Percentiles rank a stretch among this genome's conserved stretches.
Evolutionary conservation across 2,888 invertebrate genomes (phyloP).

Genomic region (Chorisops tibialis): DNA sequence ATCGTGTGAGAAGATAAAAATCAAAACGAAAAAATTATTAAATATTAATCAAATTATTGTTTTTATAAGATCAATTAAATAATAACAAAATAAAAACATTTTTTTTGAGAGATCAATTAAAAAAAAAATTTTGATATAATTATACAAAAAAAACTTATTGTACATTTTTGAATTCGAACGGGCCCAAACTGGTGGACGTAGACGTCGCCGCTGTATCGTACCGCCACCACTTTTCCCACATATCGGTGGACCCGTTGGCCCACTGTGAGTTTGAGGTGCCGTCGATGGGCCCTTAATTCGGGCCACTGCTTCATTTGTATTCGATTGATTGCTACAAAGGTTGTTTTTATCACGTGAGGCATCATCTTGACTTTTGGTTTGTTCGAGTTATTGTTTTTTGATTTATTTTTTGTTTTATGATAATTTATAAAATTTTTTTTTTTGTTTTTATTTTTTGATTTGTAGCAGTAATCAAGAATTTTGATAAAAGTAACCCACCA

Average conservation of each 20-base stretch:
- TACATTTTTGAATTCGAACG: conserved; percentile 66
- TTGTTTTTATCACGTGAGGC: conserved; percentile 31
- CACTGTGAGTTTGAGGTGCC: conserved; percentile 52
- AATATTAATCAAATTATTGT: neutral
- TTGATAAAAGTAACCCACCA: conserved; percentile 2
- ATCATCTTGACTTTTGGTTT: conserved; percentile 35
- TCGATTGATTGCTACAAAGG: conserved; percentile 40
- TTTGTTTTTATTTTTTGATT: conserved; percentile 5
- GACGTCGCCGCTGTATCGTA: conserved; percentile 67
- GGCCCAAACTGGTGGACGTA: conserved; percentile 80
- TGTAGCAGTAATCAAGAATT: conserved; percentile 19
- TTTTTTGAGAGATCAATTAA: neutral
- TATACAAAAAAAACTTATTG: conserved; percentile 27
- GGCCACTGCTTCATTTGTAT: conserved; percentile 35
- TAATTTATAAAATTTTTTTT: neutral
- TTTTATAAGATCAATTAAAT: neutral
- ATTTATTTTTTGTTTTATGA: neutral
- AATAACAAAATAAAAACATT: neutral
- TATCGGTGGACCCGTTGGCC: conserved; percentile 53
- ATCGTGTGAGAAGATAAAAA: neutral
- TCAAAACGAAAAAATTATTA: neutral
- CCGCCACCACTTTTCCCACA: conserved; percentile 6
- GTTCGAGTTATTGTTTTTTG: neutral
- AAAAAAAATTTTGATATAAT: neutral
- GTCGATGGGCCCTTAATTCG: conserved; percentile 54